Conservation (phyloP, 1,140 invertebrate genomes). For the Eueides isabella region DNA sequence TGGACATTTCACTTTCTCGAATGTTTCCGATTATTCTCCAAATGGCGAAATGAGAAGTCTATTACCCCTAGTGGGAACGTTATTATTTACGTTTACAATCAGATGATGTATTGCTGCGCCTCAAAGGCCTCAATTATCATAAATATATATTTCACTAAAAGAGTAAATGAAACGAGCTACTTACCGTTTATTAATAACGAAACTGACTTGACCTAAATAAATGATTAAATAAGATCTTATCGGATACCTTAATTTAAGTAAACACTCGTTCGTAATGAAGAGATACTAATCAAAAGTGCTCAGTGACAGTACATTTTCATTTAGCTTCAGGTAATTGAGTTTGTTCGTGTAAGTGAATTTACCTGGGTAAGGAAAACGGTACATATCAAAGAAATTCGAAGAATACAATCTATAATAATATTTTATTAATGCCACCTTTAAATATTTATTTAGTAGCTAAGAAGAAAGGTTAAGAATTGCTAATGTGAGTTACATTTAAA, state of each 20-base stretch:
- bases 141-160: constrained; percentile 19
- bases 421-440: background rate
- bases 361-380: constrained; percentile 30
- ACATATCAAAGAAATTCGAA: constrained; percentile 19
- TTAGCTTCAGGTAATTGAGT: constrained; percentile 39
- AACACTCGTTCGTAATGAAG: constrained; percentile 42
- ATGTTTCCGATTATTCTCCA: too few species aligned
- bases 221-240: constrained; percentile 34
- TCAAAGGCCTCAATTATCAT: constrained; percentile 10
- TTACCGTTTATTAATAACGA: constrained; percentile 12
- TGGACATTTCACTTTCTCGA: too few species aligned
- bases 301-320: constrained; percentile 41
- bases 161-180: background rate
- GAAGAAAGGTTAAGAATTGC: too few species aligned
- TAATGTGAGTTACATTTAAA: too few species aligned
- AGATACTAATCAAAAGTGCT: constrained; percentile 39
- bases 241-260: constrained; percentile 42
- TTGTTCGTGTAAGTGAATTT: constrained; percentile 42
- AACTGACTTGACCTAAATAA: constrained; percentile 38
- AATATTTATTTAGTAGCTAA: background rate
- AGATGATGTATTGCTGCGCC: too few species aligned
- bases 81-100: too few species aligned
- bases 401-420: background rate
- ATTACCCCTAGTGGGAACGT: too few species aligned
- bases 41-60: too few species aligned